A percentile compares a stretch with the other conserved stretches of the same genome.
Evolutionary conservation across 1,140 invertebrate genomes (phyloP).

Genomic region (Bathynomus jamesi): DNA sequence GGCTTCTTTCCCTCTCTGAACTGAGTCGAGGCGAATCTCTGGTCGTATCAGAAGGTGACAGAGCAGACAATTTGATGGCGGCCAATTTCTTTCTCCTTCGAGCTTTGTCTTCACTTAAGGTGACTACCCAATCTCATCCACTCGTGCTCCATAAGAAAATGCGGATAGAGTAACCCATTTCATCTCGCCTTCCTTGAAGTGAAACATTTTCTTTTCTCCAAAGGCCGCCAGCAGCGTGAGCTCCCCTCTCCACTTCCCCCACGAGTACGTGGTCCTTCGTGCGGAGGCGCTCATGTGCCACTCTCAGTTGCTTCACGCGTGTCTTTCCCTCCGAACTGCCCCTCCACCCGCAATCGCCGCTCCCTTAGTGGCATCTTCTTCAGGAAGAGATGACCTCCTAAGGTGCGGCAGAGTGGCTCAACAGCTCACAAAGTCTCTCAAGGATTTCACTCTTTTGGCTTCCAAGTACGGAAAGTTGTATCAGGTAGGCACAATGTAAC

Average conservation of each 20-base stretch:
- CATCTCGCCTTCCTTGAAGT: slow-evolving; percentile 39
- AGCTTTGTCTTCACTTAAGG: slow-evolving; percentile 62
- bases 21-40: slow-evolving; percentile 37
- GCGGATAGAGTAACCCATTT: slow-evolving; percentile 6
- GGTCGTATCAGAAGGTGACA: slow-evolving; percentile 32
- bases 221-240: slow-evolving; percentile 62
- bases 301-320: slow-evolving; percentile 63
- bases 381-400: slow-evolving; percentile 63
- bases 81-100: slow-evolving; percentile 49
- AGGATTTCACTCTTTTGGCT: slow-evolving; percentile 63
- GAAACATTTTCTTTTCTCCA: slow-evolving; percentile 56
- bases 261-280: slow-evolving; percentile 58
- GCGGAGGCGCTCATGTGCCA: slow-evolving; percentile 69
- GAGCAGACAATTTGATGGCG: slow-evolving; percentile 44
- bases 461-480: slow-evolving; percentile 74
- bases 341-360: slow-evolving; percentile 86
- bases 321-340: slow-evolving; percentile 74
- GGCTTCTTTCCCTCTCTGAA: slow-evolving; percentile 63
- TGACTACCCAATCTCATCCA: slow-evolving; percentile 40
- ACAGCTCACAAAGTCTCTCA: slow-evolving; percentile 67
- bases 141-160: not conserved
- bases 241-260: slow-evolving; percentile 28
- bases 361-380: slow-evolving; percentile 62
- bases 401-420: slow-evolving; percentile 72
- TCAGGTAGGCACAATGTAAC: slow-evolving; percentile 16